Evolutionary conservation across 2,113 vertebrate genomes (phyloP).

Genomic region (Podilymbus podiceps): DNA sequence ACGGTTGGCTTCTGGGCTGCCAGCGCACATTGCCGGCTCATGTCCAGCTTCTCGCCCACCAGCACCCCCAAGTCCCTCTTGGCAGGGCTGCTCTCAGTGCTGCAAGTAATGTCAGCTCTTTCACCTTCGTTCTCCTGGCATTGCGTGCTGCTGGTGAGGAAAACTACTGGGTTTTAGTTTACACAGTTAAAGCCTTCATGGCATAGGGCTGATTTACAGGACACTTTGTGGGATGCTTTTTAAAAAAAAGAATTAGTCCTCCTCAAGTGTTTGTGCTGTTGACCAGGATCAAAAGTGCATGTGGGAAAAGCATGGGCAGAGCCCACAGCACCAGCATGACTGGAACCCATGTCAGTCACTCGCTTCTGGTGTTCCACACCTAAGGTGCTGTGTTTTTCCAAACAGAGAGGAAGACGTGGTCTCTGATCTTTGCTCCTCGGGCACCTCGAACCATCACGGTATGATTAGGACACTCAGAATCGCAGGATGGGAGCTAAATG

Average conservation of each 20-base stretch:
- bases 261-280: background rate
- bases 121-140: background rate
- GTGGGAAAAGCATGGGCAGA: accelerated
- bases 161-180: background rate
- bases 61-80: too few relatives aligned
- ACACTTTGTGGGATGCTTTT: background rate
- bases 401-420: background rate
- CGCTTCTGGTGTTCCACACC: background rate
- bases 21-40: too few relatives aligned
- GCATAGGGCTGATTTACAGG: background rate
- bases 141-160: background rate
- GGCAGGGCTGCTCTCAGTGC: too few relatives aligned
- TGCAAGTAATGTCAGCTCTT: background rate
- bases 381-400: background rate
- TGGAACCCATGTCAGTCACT: accelerated
- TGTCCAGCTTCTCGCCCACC: too few relatives aligned
- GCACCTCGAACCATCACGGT: background rate
- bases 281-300: accelerated
- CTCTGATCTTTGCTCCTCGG: background rate
- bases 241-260: background rate
- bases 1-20: too few relatives aligned
- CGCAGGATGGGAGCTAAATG: background rate
- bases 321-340: accelerated
- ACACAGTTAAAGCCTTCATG: background rate
- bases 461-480: background rate